Evolutionary conservation across 2,797 vertebrate genomes (phyloP).

Genomic region (Craterocephalus amniculus): DNA sequence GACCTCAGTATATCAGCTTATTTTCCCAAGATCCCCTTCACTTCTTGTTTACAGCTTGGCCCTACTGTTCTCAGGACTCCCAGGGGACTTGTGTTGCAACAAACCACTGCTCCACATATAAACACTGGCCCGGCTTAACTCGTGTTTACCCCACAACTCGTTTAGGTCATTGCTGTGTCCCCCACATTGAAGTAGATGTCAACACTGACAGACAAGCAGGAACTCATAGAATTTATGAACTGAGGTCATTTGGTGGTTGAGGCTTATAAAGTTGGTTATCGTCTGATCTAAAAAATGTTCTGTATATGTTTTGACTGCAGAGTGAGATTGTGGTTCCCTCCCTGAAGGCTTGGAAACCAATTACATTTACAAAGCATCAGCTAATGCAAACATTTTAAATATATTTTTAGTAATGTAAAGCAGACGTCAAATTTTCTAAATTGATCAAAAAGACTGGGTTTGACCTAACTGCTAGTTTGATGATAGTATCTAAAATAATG

Average conservation of each 20-base stretch:
- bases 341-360: not conserved
- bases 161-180: conserved; percentile 43
- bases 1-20: conserved; percentile 25
- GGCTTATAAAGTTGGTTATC: conserved; percentile 11
- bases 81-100: conserved; percentile 49
- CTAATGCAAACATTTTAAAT: no score
- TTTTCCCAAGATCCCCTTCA: conserved; percentile 45
- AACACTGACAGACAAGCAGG: conserved; percentile 26
- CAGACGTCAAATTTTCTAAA: no score
- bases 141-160: conserved; percentile 70
- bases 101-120: conserved; percentile 53
- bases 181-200: conserved; percentile 33
- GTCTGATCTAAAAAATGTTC: not conserved
- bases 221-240: conserved; percentile 1
- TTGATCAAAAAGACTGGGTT: no score
- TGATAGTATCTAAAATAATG: no score
- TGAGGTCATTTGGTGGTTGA: conserved; percentile 19
- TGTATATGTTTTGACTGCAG: not conserved
- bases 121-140: conserved; percentile 63
- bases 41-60: conserved; percentile 47
- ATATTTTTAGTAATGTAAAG: no score
- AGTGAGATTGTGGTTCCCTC: not conserved
- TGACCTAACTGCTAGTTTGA: no score
- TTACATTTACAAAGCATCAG: not conserved
- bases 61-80: conserved; percentile 58